Base-by-base conservation (phyloP, 2,113 vertebrate species). In the Serranochromis macrocephalus region DNA sequence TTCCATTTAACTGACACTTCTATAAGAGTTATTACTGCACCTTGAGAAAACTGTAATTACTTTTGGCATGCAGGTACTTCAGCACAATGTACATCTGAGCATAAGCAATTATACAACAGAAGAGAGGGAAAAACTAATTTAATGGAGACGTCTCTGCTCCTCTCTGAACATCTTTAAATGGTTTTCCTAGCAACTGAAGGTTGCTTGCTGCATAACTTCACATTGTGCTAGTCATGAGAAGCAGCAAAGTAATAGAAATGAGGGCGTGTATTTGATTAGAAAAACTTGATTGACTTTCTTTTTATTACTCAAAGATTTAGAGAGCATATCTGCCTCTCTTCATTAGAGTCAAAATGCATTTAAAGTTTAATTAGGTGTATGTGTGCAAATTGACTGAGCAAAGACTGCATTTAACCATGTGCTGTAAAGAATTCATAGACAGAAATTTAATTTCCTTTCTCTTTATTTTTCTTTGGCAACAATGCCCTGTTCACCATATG, bases 161-260 rank as follows among this genome's bases (percentile, higher is more conserved):
- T 49, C 58, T 87, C 78, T 49, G 14, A 82, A 63, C 81, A 45
- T 58, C 71, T 88, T 57, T 57, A 83, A 90, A 85, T 57, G 42
- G 31, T 33, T 83, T 81, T 88, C 49, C 61, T 29, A 42, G 79
- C 79, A 85, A 90, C 47, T 86, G 85, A 90, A 86, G 81, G 54
- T 40, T 7, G 40, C 61, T 84, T 57, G 26, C 53, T 71, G 81
- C 29, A 14, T 31, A 40, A 68, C 68, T 80, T 87, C 80, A 40
- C 82, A 40, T 83, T 83, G 80, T 71, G 79, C 55, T 55, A 7
- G 5, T 86, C 10, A 87, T 81, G 54, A 85, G 68, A 85, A 33
- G 45, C 68, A 36, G 75, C 16, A 11, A n/a, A 33, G 38, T n/a
- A 11, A 57, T 53, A 81, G 66, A 36, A 75, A 80, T 5, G 24